Evolutionary conservation across 2,797 vertebrate genomes (phyloP), one percentile per base, ranked within the genome.

Genomic region (Pagetopsis macropterus): DNA sequence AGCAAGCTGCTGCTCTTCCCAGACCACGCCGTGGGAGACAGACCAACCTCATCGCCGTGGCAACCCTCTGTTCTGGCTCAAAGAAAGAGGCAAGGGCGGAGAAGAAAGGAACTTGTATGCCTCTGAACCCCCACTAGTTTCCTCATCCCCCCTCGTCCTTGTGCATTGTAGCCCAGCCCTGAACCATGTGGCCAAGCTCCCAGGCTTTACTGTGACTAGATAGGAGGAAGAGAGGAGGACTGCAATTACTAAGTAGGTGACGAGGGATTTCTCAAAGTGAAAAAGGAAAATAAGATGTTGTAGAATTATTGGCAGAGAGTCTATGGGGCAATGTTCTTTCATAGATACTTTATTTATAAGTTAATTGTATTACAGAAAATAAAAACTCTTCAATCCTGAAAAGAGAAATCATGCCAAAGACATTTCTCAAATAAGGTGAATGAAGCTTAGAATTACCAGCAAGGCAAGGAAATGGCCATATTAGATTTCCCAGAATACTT

Each of bases 1-100:
- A 85, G 92, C 93, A 95, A 94, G 94, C 93, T 95, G 94, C 88
- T 88, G 89, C 84, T 90, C 94, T 95, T 94, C 93, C 93, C 94
- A 94, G 90, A 93, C 91, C 92, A 91, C 89, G 81, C 91, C 87
- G 91, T 93, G 90, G 92, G 92, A 94, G 91, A 94, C 87, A 73
- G 86, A 91, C 93, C 92, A 94, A 93, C 92, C 92, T 92, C 93
- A 94, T 94, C 83, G 88, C 94, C 92, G 91, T 94, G 93, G 93
- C 92, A 95, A 95, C 94, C 90, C 91, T 92, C 89, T 93, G 89
- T 94, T 93, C 90, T 87, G 84, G 78, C 88, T 91, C 85, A 91
- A 90, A 92, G 90, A 91, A 91, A 88, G 81, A 89, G 82, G 87
- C 87, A 83, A 85, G 84, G 84, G 82, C n/a, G 48, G 81, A 89